Conservation (phyloP, 2,888 invertebrate genomes). For the Sicus ferrugineus region DNA sequence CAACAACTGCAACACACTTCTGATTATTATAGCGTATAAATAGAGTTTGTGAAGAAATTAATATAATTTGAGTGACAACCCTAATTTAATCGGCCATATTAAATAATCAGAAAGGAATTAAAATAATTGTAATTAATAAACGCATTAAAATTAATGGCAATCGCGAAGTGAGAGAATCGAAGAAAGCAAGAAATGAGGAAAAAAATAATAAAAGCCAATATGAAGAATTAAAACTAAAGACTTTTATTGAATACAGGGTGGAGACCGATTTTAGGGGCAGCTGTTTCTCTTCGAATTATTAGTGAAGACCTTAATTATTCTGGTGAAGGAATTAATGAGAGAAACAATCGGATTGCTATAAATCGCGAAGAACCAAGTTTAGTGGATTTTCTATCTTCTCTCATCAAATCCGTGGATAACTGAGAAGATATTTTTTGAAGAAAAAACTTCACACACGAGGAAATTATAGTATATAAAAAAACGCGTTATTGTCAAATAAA, state of each 20-base stretch:
- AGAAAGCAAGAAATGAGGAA: constrained; percentile 32
- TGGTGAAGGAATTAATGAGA: too few relatives aligned
- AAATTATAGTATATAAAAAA: too few relatives aligned
- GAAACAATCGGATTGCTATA: too few relatives aligned
- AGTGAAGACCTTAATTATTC: not conserved
- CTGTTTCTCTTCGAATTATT: not conserved
- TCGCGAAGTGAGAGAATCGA: constrained; percentile 48
- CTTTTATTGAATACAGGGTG: constrained; percentile 18
- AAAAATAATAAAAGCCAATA: constrained; percentile 44
- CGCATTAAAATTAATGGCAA: constrained; percentile 55
- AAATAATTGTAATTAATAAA: constrained; percentile 35
- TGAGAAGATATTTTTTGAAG: not conserved
- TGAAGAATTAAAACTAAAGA: constrained; percentile 18
- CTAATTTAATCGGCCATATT: constrained; percentile 57
- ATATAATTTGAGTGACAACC: constrained; percentile 8
- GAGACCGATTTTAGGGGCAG: not conserved
- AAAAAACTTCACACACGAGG: too few relatives aligned
- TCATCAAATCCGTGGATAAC: too few relatives aligned
- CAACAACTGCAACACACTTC: not conserved
- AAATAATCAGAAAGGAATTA: constrained; percentile 51
- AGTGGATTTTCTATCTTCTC: too few relatives aligned
- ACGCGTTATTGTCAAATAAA: too few relatives aligned
- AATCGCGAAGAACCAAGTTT: too few relatives aligned
- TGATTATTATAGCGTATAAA: constrained; percentile 12
- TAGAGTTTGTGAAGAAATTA: constrained; percentile 1